These are phyloP conservation scores for Ceratina calcarata DNA, from an alignment of 1,140 invertebrate genomes.

Conservation along the genomic window DNA sequence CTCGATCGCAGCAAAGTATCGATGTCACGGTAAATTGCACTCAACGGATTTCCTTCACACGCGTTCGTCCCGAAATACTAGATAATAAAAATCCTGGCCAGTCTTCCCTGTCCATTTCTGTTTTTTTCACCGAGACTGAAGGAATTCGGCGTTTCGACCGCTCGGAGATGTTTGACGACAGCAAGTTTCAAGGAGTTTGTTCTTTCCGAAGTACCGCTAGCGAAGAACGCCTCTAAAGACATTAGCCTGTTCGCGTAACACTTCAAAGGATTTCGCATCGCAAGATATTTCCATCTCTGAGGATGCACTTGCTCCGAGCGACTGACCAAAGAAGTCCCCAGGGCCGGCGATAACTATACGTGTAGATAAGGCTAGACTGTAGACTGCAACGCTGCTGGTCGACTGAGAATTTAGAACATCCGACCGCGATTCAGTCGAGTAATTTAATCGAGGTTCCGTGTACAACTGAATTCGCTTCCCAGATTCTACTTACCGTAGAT, in stretches of 20 bases:
- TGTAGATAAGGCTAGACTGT: slow-evolving; percentile 5
- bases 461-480: too few relatives aligned
- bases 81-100: too few relatives aligned
- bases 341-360: background rate
- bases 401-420: background rate
- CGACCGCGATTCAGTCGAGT: background rate
- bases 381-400: background rate
- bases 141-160: background rate
- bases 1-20: background rate
- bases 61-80: background rate
- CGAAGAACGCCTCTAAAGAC: background rate
- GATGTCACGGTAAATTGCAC: background rate
- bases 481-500: too few relatives aligned
- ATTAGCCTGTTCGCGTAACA: background rate
- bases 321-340: background rate
- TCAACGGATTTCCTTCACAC: background rate
- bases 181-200: background rate
- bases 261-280: slow-evolving; percentile 5
- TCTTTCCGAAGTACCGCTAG: background rate
- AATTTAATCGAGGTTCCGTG: background rate
- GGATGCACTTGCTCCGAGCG: background rate
- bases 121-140: too few relatives aligned
- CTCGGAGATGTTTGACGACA: background rate
- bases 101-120: too few relatives aligned
- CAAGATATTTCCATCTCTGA: slow-evolving; percentile 25